phyloP scores from a whole-genome alignment of 2,888 invertebrate genomes.

The Ephialtes manifestator region DNA sequence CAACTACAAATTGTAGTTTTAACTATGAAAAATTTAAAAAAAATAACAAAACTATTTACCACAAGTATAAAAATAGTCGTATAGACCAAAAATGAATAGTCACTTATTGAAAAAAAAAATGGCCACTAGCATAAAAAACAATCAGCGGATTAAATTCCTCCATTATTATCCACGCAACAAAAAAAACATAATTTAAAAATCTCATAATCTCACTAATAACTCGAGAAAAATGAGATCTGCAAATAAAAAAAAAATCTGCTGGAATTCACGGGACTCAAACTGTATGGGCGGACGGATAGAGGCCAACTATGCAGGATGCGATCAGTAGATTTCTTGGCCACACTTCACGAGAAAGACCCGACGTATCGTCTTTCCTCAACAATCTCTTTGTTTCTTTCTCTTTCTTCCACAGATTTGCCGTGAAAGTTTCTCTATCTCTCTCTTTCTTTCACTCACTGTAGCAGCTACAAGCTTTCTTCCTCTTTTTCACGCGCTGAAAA shows the following conservation, averaged over 20 bases:
- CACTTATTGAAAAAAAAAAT: too few species aligned
- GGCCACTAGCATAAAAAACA: too few species aligned
- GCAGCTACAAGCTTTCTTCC: neutral
- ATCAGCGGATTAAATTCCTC: too few species aligned
- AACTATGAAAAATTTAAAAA: too few species aligned
- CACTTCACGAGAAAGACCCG: slow-evolving; percentile 10
- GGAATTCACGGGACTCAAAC: neutral
- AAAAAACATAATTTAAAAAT: neutral
- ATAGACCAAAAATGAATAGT: too few species aligned
- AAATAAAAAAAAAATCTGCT: neutral
- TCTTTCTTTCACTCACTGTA: slow-evolving; percentile 6
- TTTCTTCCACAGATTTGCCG: slow-evolving; percentile 34
- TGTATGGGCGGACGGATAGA: slow-evolving; percentile 14
- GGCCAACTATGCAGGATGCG: slow-evolving; percentile 21
- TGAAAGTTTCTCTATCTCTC: slow-evolving; percentile 29
- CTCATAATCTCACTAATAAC: neutral
- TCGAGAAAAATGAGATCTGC: neutral
- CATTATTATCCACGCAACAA: too few species aligned
- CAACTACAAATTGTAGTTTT: too few species aligned
- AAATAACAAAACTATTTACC: too few species aligned
- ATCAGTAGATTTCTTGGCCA: slow-evolving; percentile 25
- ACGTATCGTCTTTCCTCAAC: slow-evolving; percentile 57
- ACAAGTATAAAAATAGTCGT: too few species aligned
- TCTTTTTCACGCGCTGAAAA: neutral
- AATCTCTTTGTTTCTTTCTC: slow-evolving; percentile 44